phyloP scores from a whole-genome alignment of 1,140 invertebrate genomes.

The Drusus annulatus region DNA sequence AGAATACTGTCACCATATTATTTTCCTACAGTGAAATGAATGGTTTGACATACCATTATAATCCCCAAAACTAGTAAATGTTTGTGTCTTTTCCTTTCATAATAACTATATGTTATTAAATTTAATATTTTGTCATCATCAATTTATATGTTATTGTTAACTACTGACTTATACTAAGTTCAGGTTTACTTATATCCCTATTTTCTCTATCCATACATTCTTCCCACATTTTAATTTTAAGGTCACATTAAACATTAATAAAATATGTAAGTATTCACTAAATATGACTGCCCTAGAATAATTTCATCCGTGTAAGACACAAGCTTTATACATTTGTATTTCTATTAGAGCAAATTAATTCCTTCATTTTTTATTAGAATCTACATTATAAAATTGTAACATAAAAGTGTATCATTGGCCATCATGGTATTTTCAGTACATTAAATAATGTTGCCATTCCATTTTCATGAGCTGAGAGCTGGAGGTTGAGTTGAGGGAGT shows the following conservation, averaged over 20 bases:
- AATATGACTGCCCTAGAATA: constrained; percentile 40
- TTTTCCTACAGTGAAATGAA: too few species aligned
- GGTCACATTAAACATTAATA: constrained; percentile 12
- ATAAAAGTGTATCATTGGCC: too few species aligned
- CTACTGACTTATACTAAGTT: not conserved
- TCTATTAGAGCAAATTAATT: not conserved
- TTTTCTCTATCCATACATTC: not conserved
- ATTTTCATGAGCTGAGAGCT: too few species aligned
- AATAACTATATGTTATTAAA: not conserved
- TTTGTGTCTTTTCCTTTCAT: not conserved
- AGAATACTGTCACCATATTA: too few species aligned
- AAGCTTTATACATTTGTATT: constrained; percentile 12
- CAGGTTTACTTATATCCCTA: not conserved
- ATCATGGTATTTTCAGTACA: too few species aligned
- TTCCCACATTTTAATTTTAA: not conserved
- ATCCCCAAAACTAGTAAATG: too few species aligned
- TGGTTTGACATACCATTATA: too few species aligned
- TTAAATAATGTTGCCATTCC: too few species aligned
- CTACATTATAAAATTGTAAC: not conserved
- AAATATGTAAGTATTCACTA: constrained; percentile 4
- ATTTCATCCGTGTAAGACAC: constrained; percentile 11
- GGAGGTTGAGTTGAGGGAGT: too few species aligned
- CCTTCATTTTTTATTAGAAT: constrained; percentile 11
- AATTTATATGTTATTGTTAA: not conserved
- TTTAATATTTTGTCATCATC: not conserved